Evolutionary conservation across 1,140 invertebrate genomes (phyloP).

Genomic region (Anoplolepis gracilipes): DNA sequence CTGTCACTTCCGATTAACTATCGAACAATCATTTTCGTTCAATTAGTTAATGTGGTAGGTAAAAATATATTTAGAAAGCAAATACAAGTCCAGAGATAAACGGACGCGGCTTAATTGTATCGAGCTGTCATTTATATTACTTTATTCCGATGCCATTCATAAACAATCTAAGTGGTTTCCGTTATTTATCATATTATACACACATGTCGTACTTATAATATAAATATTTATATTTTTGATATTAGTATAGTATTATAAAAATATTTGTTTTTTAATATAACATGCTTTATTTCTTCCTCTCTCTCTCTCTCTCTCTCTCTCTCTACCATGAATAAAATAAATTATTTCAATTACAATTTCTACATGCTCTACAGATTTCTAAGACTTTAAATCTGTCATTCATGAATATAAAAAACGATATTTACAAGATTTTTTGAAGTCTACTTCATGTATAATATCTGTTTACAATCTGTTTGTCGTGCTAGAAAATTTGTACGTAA

Average conservation of each 20-base stretch:
- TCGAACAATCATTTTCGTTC: conserved; percentile 54
- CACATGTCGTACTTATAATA: background rate
- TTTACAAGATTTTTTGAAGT: background rate
- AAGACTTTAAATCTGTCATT: background rate
- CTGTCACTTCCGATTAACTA: background rate
- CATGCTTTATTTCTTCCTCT: no score
- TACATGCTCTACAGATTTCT: background rate
- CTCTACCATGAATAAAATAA: background rate
- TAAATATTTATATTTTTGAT: background rate
- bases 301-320: no score
- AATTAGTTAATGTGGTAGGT: conserved; percentile 69
- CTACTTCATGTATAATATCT: background rate
- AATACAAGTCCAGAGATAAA: no score
- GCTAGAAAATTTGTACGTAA: background rate
- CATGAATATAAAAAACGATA: background rate
- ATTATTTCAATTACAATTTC: background rate
- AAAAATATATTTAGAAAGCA: conserved; percentile 61
- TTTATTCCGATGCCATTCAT: background rate
- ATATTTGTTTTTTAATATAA: background rate
- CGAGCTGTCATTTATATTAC: conserved; percentile 25
- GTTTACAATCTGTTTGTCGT: background rate
- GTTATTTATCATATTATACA: background rate
- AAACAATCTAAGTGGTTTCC: background rate
- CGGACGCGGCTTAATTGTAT: conserved; percentile 64
- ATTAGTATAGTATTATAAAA: background rate